Evolutionary conservation across 2,797 vertebrate genomes (phyloP).

Genomic region (Rhinophrynus dorsalis): DNA sequence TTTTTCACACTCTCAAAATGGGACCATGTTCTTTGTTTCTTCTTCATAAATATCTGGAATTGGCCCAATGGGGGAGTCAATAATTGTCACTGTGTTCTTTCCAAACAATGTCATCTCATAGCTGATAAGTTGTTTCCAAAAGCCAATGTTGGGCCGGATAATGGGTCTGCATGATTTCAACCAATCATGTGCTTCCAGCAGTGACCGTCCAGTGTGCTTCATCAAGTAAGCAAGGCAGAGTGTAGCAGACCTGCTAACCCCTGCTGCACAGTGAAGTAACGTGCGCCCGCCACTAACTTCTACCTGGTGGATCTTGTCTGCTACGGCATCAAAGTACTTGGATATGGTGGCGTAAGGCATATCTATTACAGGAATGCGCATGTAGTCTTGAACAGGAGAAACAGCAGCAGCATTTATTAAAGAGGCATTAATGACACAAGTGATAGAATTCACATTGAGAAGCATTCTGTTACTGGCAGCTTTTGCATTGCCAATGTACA

Average conservation of each 20-base stretch:
- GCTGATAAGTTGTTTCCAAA: conserved; percentile 79
- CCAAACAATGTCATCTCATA: conserved; percentile 70
- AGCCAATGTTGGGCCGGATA: conserved; percentile 70
- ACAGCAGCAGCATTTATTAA: conserved; percentile 44
- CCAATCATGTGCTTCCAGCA: conserved; percentile 69
- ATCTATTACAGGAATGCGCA: conserved; percentile 69
- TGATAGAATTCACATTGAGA: conserved; percentile 64
- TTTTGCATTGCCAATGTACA: conserved; percentile 67
- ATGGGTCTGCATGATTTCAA: conserved; percentile 66
- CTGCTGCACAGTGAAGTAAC: conserved; percentile 74
- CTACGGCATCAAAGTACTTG: conserved; percentile 69
- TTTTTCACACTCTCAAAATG: conserved; percentile 59
- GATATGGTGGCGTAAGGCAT: conserved; percentile 55
- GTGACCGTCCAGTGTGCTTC: conserved; percentile 64
- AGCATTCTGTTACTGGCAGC: conserved; percentile 62
- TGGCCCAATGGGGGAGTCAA: conserved; percentile 64
- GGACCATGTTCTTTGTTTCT: conserved; percentile 63
- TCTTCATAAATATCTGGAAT: conserved; percentile 73
- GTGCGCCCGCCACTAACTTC: conserved; percentile 60
- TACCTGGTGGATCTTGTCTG: conserved; percentile 62
- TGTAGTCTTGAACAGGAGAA: conserved; percentile 51
- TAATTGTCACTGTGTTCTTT: conserved; percentile 64
- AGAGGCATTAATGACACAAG: conserved; percentile 70
- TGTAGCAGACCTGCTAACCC: conserved; percentile 75
- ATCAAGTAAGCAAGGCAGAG: conserved; percentile 77